phyloP scores from a whole-genome alignment of 2,888 invertebrate genomes.

The Anarsia innoxiella region DNA sequence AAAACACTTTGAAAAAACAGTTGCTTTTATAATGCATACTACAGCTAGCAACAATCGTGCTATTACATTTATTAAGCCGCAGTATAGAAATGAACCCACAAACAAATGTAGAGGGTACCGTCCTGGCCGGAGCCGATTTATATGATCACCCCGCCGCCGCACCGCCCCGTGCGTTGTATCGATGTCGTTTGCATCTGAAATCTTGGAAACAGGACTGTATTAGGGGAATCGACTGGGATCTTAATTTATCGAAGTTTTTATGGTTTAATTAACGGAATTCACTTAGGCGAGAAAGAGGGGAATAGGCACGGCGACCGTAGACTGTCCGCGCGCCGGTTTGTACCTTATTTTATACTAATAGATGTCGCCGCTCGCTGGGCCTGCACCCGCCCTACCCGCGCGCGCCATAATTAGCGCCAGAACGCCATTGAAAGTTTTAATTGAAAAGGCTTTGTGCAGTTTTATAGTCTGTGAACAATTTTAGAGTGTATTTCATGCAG shows the following conservation, averaged over 20 bases:
- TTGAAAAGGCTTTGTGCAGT: constrained; percentile 71
- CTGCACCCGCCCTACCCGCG: constrained; percentile 3
- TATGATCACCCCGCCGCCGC: constrained; percentile 39
- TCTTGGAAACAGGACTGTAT: constrained; percentile 63
- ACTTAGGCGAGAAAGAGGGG: constrained; percentile 54
- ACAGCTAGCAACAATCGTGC: constrained; percentile 33
- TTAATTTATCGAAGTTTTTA: constrained; percentile 77
- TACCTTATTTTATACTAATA: constrained; percentile 65
- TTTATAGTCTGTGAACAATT: constrained; percentile 64
- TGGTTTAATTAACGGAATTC: constrained; percentile 77
- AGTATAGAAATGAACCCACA: constrained; percentile 59
- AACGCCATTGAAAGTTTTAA: constrained; percentile 70
- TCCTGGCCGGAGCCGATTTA: constrained; percentile 47
- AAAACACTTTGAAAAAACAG: too few relatives aligned
- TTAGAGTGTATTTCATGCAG: constrained; percentile 50
- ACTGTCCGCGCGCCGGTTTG: constrained; percentile 38
- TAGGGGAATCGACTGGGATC: constrained; percentile 74
- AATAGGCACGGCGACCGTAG: constrained; percentile 31
- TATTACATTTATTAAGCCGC: constrained; percentile 53
- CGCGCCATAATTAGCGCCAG: constrained; percentile 62
- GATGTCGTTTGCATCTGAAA: constrained; percentile 72
- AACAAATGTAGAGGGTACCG: constrained; percentile 50
- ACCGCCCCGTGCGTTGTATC: constrained; percentile 49
- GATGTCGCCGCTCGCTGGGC: constrained; percentile 57
- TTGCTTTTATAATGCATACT: too few relatives aligned